These are phyloP conservation scores for Smittia sp. DNA, from an alignment of 2,888 invertebrate species.

Conservation along the genomic window DNA sequence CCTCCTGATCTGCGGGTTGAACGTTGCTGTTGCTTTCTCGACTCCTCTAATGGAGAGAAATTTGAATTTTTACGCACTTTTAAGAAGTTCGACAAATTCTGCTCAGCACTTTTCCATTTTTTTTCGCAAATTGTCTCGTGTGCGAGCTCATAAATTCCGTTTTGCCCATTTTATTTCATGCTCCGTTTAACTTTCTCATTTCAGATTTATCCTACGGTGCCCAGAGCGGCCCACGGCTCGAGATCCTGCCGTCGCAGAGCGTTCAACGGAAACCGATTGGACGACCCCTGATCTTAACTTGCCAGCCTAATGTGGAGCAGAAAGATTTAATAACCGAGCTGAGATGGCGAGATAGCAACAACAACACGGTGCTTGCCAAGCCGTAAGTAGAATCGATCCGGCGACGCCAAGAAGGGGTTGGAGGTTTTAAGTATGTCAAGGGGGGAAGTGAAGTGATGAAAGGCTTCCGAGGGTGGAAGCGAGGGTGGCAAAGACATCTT, in stretches of 20 bases:
- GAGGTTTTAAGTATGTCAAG: too few relatives aligned
- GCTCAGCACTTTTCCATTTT: neutral
- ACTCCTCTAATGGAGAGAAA: neutral
- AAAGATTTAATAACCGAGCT: conserved; percentile 67
- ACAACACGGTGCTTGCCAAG: conserved; percentile 65
- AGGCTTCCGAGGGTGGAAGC: too few relatives aligned
- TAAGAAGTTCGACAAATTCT: conserved; percentile 17
- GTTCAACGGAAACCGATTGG: conserved; percentile 72
- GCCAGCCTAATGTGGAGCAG: conserved; percentile 69
- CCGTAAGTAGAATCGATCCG: conserved; percentile 56
- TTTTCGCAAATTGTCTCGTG: neutral
- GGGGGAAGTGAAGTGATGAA: too few relatives aligned
- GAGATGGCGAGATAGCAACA: conserved; percentile 75
- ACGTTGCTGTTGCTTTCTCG: neutral
- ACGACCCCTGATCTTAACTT: conserved; percentile 72
- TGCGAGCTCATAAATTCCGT: neutral
- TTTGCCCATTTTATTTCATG: conserved; percentile 3
- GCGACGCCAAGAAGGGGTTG: too few relatives aligned
- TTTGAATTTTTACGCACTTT: conserved; percentile 20
- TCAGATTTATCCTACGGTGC: neutral
- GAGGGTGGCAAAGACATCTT: too few relatives aligned
- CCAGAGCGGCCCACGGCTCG: conserved; percentile 55
- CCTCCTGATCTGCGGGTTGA: conserved; percentile 20
- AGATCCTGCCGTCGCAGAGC: conserved; percentile 68
- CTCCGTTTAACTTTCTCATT: conserved; percentile 2